These are phyloP conservation scores for Carollia perspicillata DNA, from an alignment of 2,113 vertebrate genomes.

Conservation along the genomic window DNA sequence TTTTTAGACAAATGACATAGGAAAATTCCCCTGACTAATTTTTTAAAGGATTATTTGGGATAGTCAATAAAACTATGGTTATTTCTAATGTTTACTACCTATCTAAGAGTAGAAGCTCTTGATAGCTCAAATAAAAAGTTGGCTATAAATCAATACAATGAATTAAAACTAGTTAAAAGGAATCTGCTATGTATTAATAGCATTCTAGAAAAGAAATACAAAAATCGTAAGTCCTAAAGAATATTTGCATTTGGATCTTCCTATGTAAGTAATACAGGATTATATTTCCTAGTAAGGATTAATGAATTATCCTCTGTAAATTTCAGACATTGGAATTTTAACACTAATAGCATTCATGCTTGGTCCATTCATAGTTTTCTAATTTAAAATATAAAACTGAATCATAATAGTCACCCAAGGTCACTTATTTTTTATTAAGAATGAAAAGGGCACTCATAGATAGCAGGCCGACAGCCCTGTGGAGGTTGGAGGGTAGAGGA, in stretches of 20 bases:
- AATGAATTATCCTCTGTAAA: not conserved
- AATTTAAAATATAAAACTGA: not conserved
- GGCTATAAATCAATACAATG: not conserved
- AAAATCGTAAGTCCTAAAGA: not conserved
- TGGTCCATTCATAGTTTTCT: not conserved
- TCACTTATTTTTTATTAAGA: not conserved
- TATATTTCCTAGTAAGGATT: not conserved
- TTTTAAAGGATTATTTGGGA: not conserved
- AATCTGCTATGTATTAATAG: not conserved
- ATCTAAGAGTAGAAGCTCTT: not conserved
- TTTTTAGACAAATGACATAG: not conserved
- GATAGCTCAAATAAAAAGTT: not conserved
- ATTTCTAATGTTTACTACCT: not conserved
- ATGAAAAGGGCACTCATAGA: not conserved
- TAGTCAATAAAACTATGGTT: not conserved
- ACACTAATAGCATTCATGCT: not conserved
- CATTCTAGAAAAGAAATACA: not conserved
- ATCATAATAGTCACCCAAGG: not conserved
- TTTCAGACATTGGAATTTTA: constrained; percentile 2
- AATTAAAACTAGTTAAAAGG: not conserved
- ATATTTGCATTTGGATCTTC: not conserved
- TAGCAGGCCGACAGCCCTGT: no score
- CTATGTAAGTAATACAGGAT: not conserved
- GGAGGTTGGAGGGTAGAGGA: no score
- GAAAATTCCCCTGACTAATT: not conserved